phyloP scores from a whole-genome alignment of 2,113 vertebrate species.

The Galeopterus variegatus region DNA sequence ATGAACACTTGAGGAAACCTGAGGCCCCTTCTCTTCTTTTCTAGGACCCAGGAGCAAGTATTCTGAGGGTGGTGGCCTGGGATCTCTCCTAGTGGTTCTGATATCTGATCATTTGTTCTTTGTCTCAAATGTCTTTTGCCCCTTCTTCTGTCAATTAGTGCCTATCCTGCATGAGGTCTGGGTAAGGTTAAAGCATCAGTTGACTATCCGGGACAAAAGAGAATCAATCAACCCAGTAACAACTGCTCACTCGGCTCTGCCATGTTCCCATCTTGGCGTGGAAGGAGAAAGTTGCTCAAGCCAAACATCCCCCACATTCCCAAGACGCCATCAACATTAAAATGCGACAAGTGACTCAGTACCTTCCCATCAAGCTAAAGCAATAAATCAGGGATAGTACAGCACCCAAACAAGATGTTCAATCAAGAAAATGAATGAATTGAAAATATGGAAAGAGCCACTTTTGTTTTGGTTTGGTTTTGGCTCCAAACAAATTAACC shows the following conservation, averaged over 20 bases:
- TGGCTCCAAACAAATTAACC: conserved; percentile 50
- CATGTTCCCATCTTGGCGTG: neutral
- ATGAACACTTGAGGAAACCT: conserved; percentile 63
- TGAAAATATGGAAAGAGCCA: neutral
- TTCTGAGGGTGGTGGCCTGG: neutral
- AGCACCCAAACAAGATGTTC: conserved; percentile 25
- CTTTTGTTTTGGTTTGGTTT: conserved; percentile 14
- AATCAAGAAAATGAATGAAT: conserved; percentile 40
- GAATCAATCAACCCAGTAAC: conserved; percentile 19
- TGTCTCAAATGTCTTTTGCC: neutral
- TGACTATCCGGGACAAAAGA: conserved; percentile 8
- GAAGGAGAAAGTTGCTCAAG: conserved; percentile 36
- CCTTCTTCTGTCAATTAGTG: conserved; percentile 47
- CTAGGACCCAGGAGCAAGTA: neutral
- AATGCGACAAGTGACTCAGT: conserved; percentile 43
- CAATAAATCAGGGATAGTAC: conserved; percentile 21
- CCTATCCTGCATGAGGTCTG: neutral
- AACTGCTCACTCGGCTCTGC: neutral
- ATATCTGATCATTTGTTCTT: conserved; percentile 45
- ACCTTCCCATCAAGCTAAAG: conserved; percentile 50
- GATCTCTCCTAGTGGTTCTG: neutral
- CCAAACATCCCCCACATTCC: conserved; percentile 12
- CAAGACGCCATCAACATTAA: conserved; percentile 50
- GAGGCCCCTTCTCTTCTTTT: conserved; percentile 23
- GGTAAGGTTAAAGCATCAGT: neutral